A percentile compares a stretch with the other conserved stretches of the same genome.
These are phyloP conservation scores for Sebastiscus albofasciatus DNA, from an alignment of 2,797 vertebrate species.

Conservation along the genomic window DNA sequence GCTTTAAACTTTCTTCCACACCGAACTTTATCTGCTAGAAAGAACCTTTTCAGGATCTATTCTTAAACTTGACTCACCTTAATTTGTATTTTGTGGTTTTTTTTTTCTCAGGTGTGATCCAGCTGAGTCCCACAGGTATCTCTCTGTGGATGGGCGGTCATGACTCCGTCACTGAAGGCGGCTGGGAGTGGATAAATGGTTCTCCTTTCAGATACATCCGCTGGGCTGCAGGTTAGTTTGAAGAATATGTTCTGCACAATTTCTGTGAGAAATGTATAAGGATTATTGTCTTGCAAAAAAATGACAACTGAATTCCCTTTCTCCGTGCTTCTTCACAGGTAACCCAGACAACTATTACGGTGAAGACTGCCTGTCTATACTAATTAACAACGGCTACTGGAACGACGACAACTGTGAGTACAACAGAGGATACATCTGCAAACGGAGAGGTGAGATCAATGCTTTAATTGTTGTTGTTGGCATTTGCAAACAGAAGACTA, in stretches of 20 bases:
- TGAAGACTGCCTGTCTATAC: slow-evolving; percentile 83
- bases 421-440: slow-evolving; percentile 84
- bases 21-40: neutral
- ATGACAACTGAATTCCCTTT: neutral
- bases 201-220: slow-evolving; percentile 83
- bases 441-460: slow-evolving; percentile 74
- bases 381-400: slow-evolving; percentile 81
- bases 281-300: neutral
- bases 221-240: slow-evolving; percentile 78
- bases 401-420: slow-evolving; percentile 83
- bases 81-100: neutral
- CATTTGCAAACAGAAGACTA: neutral
- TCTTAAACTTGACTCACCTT: neutral
- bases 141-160: slow-evolving; percentile 86
- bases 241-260: neutral
- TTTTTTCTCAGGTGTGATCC: slow-evolving; percentile 69
- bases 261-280: neutral
- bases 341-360: slow-evolving; percentile 80
- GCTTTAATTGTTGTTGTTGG: neutral
- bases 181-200: slow-evolving; percentile 83
- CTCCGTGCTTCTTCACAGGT: slow-evolving; percentile 59
- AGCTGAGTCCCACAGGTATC: slow-evolving; percentile 77
- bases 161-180: slow-evolving; percentile 82
- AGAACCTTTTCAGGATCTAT: neutral
- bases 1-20: neutral